Percentiles rank a stretch among this genome's conserved stretches.
These are phyloP conservation scores for Xestobium rufovillosum DNA, from an alignment of 2,888 invertebrate genomes.

Conservation along the genomic window DNA sequence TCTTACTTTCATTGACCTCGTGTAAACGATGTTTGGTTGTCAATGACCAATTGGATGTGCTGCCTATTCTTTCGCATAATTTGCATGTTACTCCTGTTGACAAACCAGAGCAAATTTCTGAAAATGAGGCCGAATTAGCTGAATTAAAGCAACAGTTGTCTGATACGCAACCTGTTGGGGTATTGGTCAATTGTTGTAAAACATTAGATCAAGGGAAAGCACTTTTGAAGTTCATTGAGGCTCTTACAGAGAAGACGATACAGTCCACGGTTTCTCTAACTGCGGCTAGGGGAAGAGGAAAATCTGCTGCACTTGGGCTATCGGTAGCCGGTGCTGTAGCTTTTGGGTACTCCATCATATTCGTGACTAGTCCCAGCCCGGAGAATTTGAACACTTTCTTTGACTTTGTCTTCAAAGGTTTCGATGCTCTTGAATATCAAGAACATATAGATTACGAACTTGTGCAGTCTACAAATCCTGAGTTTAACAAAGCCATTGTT, in stretches of 20 bases:
- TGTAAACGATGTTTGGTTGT: slow-evolving; percentile 87
- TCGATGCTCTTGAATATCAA: slow-evolving; percentile 88
- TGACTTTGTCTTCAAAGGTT: slow-evolving; percentile 92
- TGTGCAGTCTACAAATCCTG: slow-evolving; percentile 89
- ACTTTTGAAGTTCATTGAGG: slow-evolving; percentile 87
- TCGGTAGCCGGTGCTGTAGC: slow-evolving; percentile 82
- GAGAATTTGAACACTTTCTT: slow-evolving; percentile 97
- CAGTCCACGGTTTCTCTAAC: slow-evolving; percentile 91
- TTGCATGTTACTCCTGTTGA: slow-evolving; percentile 71
- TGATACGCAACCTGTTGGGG: slow-evolving; percentile 89
- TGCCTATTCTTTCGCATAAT: slow-evolving; percentile 87
- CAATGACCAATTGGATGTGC: slow-evolving; percentile 84
- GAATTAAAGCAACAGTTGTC: slow-evolving; percentile 74
- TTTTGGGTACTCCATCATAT: slow-evolving; percentile 80
- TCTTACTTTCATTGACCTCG: slow-evolving; percentile 81
- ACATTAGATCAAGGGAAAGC: slow-evolving; percentile 93
- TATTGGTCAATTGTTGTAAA: slow-evolving; percentile 78
- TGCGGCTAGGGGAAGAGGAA: slow-evolving; percentile 94
- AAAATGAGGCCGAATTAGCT: slow-evolving; percentile 55
- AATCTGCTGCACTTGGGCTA: slow-evolving; percentile 94
- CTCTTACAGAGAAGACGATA: slow-evolving; percentile 83
- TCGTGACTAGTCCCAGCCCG: slow-evolving; percentile 96
- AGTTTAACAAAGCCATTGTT: slow-evolving; percentile 93
- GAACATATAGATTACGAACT: slow-evolving; percentile 95
- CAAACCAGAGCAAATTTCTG: slow-evolving; percentile 43